Conservation (phyloP, 1,140 invertebrate species). For the Aphis gossypii region DNA sequence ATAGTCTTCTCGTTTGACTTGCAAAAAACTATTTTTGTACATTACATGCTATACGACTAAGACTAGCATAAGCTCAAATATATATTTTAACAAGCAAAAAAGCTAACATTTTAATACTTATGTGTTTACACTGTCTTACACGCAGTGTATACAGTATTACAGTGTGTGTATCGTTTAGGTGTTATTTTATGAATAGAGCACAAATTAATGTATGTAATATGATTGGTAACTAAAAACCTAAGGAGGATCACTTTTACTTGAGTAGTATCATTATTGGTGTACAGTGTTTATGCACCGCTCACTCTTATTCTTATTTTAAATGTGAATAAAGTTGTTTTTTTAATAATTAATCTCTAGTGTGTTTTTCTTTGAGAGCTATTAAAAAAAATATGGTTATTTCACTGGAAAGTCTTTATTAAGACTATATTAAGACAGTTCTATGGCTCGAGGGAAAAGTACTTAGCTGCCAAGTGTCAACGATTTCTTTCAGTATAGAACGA, state of each 20-base stretch:
- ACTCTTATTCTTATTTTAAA: not conserved
- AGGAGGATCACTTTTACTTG: not conserved
- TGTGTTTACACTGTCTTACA: not conserved
- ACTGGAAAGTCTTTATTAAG: not conserved
- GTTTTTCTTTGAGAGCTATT: not conserved
- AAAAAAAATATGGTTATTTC: not conserved
- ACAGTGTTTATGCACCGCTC: not conserved
- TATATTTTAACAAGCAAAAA: not conserved
- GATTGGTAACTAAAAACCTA: not conserved
- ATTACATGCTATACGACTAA: no score
- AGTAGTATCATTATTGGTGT: not conserved
- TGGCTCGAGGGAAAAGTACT: not conserved
- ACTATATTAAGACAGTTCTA: not conserved
- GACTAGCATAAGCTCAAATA: no score
- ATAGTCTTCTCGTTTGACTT: no score
- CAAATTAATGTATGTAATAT: not conserved
- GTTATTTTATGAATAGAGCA: not conserved
- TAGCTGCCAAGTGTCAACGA: not conserved
- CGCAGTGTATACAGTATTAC: not conserved
- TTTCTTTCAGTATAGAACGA: not conserved
- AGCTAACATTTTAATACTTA: not conserved
- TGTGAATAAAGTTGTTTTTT: not conserved
- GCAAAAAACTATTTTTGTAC: no score
- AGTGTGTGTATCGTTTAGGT: not conserved
- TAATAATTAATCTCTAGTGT: constrained; percentile 7